These are phyloP conservation scores for Eulithis testata DNA, from an alignment of 2,888 invertebrate genomes.

Conservation along the genomic window DNA sequence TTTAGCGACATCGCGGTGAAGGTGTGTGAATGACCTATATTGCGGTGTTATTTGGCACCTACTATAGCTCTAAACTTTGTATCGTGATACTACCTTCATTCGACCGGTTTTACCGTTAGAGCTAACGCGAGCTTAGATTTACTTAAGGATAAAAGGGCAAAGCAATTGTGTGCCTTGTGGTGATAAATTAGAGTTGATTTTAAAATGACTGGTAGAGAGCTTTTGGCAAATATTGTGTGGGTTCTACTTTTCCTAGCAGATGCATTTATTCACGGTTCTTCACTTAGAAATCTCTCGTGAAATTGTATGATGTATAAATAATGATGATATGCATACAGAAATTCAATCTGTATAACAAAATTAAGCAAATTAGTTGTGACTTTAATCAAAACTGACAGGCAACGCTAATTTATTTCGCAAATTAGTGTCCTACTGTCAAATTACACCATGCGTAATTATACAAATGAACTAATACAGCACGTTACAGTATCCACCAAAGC, in stretches of 20 bases:
- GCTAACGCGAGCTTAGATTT: conserved; percentile 43
- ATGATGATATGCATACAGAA: conserved; percentile 13
- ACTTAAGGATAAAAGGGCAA: conserved; percentile 31
- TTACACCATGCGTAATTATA: conserved; percentile 46
- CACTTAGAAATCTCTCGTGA: no score
- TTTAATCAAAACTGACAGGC: conserved; percentile 34
- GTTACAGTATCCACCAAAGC: conserved; percentile 1
- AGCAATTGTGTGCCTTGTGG: conserved; percentile 27
- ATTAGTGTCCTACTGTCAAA: conserved; percentile 45
- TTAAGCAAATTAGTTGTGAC: conserved; percentile 27
- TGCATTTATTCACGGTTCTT: conserved; percentile 7
- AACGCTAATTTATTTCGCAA: conserved; percentile 42
- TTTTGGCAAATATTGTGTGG: conserved; percentile 20
- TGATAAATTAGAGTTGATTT: background rate
- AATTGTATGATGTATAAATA: no score
- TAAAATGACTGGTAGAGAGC: conserved; percentile 7
- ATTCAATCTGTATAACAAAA: conserved; percentile 23
- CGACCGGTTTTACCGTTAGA: conserved; percentile 69
- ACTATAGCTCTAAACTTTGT: conserved; percentile 24
- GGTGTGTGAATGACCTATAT: no score
- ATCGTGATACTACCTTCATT: conserved; percentile 45
- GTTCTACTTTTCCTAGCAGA: conserved; percentile 15
- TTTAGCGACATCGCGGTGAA: no score
- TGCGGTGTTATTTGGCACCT: no score
- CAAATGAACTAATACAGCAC: conserved; percentile 33